A percentile compares a stretch with the other conserved stretches of the same genome.
These are phyloP conservation scores for Condylura cristata DNA, from an alignment of 2,113 vertebrate genomes.

Conservation along the genomic window DNA sequence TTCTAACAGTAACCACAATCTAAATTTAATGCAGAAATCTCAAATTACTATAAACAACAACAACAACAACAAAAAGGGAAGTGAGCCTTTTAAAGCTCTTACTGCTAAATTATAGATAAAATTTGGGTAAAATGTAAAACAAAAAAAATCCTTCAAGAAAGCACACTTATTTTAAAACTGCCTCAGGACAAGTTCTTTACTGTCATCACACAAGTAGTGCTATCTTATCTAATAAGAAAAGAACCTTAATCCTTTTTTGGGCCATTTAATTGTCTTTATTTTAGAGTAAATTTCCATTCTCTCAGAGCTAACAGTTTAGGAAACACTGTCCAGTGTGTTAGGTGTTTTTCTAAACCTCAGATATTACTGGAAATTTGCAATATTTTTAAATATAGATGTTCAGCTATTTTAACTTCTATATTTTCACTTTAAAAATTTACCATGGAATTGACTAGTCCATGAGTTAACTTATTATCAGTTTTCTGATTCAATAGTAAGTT, in stretches of 20 bases:
- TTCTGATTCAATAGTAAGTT: background rate
- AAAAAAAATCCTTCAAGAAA: conserved; percentile 14
- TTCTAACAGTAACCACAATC: conserved; percentile 63
- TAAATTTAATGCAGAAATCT: conserved; percentile 55
- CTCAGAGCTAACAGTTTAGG: background rate
- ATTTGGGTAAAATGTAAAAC: conserved; percentile 54
- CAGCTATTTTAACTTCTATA: conserved; percentile 14
- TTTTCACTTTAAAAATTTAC: conserved; percentile 26
- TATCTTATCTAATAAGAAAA: background rate
- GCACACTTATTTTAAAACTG: background rate
- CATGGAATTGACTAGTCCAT: conserved; percentile 22
- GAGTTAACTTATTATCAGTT: conserved; percentile 18
- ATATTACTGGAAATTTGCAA: conserved; percentile 22
- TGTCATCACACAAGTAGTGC: background rate
- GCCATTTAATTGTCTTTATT: conserved; percentile 3
- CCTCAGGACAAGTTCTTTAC: background rate
- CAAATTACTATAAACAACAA: conserved; percentile 55
- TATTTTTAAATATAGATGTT: background rate
- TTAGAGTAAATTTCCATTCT: conserved; percentile 24
- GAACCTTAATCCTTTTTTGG: background rate
- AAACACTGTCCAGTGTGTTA: conserved; percentile 5
- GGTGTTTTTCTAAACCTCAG: background rate
- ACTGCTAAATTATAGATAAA: conserved; percentile 37
- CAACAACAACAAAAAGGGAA: conserved; percentile 37
- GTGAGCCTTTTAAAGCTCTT: conserved; percentile 19